Conservation (phyloP, 2,113 vertebrate species). For the Bubo bubo region DNA sequence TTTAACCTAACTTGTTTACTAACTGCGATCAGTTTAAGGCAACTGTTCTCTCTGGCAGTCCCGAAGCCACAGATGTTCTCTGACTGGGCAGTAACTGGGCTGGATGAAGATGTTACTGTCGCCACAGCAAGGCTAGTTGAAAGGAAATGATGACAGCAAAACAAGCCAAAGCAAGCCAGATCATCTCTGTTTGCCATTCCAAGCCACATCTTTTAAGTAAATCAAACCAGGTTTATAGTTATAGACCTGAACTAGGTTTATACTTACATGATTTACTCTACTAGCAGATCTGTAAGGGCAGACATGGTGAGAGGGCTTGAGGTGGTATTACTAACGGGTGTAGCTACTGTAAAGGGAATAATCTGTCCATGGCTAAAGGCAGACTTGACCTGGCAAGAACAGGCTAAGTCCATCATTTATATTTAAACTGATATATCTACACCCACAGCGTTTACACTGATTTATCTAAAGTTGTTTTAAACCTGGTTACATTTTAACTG, state of each 20-base stretch:
- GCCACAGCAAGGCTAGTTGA: not conserved
- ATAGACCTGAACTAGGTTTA: not conserved
- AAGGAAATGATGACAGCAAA: not conserved
- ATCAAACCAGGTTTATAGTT: not conserved
- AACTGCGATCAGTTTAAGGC: not conserved
- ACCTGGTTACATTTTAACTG: slow-evolving; percentile 44
- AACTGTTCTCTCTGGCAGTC: not conserved
- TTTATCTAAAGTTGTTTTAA: not conserved
- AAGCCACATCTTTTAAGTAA: not conserved
- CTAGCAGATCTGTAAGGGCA: not conserved
- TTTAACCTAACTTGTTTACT: not conserved
- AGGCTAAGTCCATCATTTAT: not conserved
- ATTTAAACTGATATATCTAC: not conserved
- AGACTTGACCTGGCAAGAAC: not conserved
- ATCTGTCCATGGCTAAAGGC: not conserved
- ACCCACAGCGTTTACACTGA: not conserved
- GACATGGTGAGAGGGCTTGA: not conserved
- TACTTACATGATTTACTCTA: not conserved
- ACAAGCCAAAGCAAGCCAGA: not conserved
- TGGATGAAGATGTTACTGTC: not conserved
- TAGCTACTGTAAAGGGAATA: not conserved
- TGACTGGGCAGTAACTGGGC: not conserved
- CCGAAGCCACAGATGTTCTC: not conserved
- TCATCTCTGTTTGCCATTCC: not conserved
- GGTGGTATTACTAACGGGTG: not conserved